Conservation (phyloP, 2,888 invertebrate genomes). For the Amblyjoppa proteus region DNA sequence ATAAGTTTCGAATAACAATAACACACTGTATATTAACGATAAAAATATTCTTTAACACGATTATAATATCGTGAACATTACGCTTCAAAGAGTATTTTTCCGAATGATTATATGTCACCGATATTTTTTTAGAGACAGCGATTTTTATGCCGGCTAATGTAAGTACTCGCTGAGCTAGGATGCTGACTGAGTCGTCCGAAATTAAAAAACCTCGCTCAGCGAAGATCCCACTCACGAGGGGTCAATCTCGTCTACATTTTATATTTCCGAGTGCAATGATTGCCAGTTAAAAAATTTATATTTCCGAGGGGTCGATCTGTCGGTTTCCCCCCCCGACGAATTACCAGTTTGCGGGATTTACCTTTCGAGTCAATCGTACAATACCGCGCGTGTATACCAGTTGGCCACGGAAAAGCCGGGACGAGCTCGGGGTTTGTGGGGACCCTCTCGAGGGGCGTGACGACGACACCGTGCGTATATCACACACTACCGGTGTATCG, state of each 20-base stretch:
- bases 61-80: no score
- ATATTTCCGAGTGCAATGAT: not conserved
- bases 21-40: no score
- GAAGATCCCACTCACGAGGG: not conserved
- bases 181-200: no score
- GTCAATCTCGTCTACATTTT: not conserved
- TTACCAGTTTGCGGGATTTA: constrained; percentile 55
- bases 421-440: constrained; percentile 27
- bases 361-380: constrained; percentile 45
- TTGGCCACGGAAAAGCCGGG: constrained; percentile 20
- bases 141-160: no score
- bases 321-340: constrained; percentile 24
- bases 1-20: no score
- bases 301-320: not conserved
- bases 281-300: not conserved
- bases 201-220: no score
- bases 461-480: constrained; percentile 46
- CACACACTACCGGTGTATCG: constrained; percentile 19
- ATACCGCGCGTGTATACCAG: constrained; percentile 27
- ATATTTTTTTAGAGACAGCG: no score
- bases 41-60: no score
- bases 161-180: no score
- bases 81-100: no score
- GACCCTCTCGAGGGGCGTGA: constrained; percentile 74
- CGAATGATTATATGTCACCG: no score